A percentile compares a stretch with the other conserved stretches of the same genome.
phyloP scores from a whole-genome alignment of 2,113 vertebrate species.

The Spermophilus dauricus region DNA sequence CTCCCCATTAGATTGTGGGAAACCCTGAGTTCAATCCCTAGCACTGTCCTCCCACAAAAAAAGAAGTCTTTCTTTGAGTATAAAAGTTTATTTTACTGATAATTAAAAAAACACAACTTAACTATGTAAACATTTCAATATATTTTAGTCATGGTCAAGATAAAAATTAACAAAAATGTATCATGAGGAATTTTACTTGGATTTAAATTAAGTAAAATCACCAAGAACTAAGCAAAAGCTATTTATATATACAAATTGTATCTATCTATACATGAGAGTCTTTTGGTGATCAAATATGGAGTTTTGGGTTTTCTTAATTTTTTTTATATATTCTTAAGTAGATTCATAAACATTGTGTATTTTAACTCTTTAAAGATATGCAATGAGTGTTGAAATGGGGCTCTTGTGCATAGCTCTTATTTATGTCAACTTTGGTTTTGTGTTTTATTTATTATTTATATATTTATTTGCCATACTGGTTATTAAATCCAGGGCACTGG shows the following conservation, averaged over 20 bases:
- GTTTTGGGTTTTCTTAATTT: neutral
- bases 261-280: neutral
- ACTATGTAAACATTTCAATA: conserved; percentile 16
- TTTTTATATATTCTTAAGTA: neutral
- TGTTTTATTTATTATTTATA: too few species aligned
- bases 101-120: neutral
- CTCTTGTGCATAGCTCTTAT: neutral
- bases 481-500: too few species aligned
- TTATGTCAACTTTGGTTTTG: neutral
- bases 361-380: neutral
- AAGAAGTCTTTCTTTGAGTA: neutral
- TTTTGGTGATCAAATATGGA: neutral
- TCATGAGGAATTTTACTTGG: conserved; percentile 30
- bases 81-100: conserved; percentile 40
- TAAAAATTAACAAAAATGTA: neutral
- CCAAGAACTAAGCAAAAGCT: neutral
- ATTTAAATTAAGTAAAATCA: conserved; percentile 38
- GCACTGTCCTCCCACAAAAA: neutral
- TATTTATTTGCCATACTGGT: too few species aligned
- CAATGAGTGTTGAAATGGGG: neutral
- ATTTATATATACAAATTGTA: neutral
- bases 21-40: neutral
- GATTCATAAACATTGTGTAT: neutral
- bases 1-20: neutral
- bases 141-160: neutral